These are phyloP conservation scores for Muntiacus muntjak DNA, from an alignment of 2,113 vertebrate genomes.

Conservation along the genomic window DNA sequence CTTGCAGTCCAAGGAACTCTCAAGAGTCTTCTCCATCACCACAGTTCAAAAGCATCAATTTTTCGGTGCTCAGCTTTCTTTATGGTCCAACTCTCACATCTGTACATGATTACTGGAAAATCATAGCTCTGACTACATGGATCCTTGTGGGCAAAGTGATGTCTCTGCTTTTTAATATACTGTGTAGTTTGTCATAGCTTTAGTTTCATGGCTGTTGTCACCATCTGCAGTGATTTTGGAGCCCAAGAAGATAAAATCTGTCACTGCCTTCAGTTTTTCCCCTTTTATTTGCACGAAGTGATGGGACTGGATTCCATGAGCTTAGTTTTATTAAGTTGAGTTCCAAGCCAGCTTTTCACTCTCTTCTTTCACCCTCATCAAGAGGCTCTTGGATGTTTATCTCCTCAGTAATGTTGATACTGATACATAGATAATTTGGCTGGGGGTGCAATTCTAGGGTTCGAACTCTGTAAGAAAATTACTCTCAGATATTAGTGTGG, in stretches of 20 bases:
- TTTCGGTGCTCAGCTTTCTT: neutral
- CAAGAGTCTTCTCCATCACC: neutral
- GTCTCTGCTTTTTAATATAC: neutral
- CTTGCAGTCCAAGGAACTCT: neutral
- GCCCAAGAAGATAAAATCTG: neutral
- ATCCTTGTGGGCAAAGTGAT: neutral
- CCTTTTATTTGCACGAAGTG: neutral
- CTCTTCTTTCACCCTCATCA: neutral
- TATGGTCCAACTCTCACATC: neutral
- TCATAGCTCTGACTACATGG: neutral
- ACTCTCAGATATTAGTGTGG: neutral
- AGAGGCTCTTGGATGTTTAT: neutral
- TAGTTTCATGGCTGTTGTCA: neutral
- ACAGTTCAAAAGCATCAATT: neutral
- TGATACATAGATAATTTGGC: neutral
- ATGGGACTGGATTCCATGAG: neutral
- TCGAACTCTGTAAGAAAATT: neutral
- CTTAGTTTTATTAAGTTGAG: neutral
- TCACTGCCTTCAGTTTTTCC: neutral
- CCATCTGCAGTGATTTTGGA: neutral
- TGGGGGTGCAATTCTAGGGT: neutral
- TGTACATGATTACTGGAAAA: neutral
- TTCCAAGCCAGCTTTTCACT: neutral
- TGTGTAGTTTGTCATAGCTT: neutral
- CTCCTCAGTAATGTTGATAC: neutral